Conservation (phyloP, 2,113 vertebrate species). For the Silurus asotus region DNA sequence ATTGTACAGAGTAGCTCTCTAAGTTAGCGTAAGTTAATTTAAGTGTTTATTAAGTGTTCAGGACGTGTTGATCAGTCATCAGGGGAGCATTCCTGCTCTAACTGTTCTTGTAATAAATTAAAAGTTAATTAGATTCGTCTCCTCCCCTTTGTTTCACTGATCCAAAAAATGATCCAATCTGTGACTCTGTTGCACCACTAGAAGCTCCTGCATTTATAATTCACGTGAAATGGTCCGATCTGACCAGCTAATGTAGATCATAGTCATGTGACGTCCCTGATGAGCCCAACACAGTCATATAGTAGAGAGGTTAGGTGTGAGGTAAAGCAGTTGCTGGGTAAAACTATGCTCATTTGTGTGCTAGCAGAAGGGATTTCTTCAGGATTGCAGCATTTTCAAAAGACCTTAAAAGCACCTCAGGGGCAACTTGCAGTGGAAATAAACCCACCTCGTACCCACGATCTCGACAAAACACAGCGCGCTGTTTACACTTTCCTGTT, state of each 20-base stretch:
- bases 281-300: not conserved
- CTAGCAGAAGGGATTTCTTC: not conserved
- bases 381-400: not conserved
- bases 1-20: no score
- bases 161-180: no score
- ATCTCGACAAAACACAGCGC: not conserved
- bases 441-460: not conserved
- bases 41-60: no score
- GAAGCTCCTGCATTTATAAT: no score
- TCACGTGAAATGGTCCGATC: no score
- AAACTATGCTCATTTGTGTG: not conserved
- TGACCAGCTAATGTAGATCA: not conserved
- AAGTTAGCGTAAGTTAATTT: no score
- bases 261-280: not conserved
- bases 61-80: no score
- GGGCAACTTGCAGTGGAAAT: not conserved
- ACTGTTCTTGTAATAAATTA: no score
- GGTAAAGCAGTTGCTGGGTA: conserved; percentile 9
- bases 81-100: no score
- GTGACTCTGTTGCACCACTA: no score
- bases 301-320: not conserved
- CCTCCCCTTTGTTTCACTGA: no score
- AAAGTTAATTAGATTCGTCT: no score
- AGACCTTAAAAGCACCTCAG: conserved; percentile 20
- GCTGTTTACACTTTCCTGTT: not conserved